Conservation (phyloP, 1,140 invertebrate species). For the Arion vulgaris region DNA sequence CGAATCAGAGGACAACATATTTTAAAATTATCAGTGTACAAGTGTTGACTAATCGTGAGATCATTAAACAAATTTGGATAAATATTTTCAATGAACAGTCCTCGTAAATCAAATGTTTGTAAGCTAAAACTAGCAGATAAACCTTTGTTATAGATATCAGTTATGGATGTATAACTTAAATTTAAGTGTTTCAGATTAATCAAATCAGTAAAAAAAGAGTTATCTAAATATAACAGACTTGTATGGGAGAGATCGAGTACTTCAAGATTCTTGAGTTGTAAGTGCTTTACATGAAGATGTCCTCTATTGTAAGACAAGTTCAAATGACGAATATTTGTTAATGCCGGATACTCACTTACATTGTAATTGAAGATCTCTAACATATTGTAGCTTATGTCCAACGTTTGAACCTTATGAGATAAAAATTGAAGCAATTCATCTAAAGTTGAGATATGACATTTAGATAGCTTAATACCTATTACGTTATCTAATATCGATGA, state of each 20-base stretch:
- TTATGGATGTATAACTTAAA: background rate
- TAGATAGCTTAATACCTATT: background rate
- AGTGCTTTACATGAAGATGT: no score
- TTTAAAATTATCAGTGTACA: conserved; percentile 48
- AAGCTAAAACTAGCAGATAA: background rate
- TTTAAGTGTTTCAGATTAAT: background rate
- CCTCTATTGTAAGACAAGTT: no score
- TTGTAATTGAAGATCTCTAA: no score
- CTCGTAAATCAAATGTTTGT: background rate
- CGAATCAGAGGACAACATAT: conserved; percentile 51
- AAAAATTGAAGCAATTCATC: background rate
- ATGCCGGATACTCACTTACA: background rate
- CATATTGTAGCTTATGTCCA: background rate
- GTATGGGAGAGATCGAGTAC: no score
- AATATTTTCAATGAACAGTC: background rate
- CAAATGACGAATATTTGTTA: background rate
- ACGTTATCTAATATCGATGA: background rate
- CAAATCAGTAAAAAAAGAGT: background rate
- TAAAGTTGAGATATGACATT: background rate
- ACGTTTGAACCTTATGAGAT: background rate
- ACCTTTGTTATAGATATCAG: background rate
- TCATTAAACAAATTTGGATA: background rate
- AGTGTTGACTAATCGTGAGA: background rate
- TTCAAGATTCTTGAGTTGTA: background rate
- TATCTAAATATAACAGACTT: no score